phyloP scores from a whole-genome alignment of 1,140 invertebrate genomes.

The Oedothorax gibbosus region DNA sequence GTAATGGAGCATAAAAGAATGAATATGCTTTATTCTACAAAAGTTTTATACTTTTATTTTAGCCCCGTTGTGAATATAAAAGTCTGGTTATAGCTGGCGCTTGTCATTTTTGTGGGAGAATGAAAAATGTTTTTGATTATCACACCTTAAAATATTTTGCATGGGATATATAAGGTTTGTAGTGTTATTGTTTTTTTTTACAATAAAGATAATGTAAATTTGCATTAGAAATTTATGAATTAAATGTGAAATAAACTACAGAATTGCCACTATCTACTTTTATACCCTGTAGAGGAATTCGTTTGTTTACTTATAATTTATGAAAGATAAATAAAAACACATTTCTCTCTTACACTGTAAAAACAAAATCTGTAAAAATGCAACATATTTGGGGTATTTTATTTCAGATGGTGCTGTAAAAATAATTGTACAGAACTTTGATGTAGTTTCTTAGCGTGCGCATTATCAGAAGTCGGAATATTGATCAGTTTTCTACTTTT shows the following conservation, averaged over 20 bases:
- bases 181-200: background rate
- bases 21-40: constrained; percentile 19
- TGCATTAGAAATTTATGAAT: too few species aligned
- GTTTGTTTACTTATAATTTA: too few species aligned
- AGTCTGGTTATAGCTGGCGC: constrained; percentile 10
- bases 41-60: constrained; percentile 5
- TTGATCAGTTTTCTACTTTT: too few species aligned
- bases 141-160: background rate
- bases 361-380: background rate
- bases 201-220: background rate
- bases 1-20: constrained; percentile 13
- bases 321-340: background rate
- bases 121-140: constrained; percentile 11
- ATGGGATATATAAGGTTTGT: background rate
- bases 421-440: too few species aligned
- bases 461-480: too few species aligned
- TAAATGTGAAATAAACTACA: too few species aligned
- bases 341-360: background rate
- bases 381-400: background rate
- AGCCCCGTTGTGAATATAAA: background rate
- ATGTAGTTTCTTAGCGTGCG: too few species aligned
- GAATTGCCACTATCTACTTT: too few species aligned
- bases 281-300: too few species aligned
- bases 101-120: constrained; percentile 16
- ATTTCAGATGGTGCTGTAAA: background rate